phyloP scores from a whole-genome alignment of 2,113 vertebrate genomes.

The Chrysochloris asiatica region DNA sequence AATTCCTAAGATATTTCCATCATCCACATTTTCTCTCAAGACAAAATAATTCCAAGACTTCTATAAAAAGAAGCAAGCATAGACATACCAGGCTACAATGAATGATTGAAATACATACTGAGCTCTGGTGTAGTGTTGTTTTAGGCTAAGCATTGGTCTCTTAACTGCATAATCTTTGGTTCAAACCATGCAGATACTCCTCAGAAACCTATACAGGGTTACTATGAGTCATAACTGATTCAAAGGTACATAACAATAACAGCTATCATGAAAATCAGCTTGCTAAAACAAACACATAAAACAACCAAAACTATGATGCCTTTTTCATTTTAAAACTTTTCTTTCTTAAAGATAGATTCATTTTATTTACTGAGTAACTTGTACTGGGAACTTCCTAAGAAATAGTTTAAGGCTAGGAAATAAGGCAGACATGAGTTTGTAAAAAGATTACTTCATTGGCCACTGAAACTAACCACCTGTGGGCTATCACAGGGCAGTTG shows the following conservation, averaged over 20 bases:
- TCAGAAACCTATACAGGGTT: too few species aligned
- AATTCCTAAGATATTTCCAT: background rate
- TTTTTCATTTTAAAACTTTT: background rate
- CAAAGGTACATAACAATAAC: too few species aligned
- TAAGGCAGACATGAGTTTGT: background rate
- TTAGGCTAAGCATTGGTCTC: too few species aligned
- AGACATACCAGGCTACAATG: background rate
- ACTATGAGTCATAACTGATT: too few species aligned
- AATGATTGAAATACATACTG: background rate
- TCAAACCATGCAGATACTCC: too few species aligned
- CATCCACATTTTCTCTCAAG: background rate
- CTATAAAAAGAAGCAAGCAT: background rate
- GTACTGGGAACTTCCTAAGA: background rate
- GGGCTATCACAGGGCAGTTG: background rate
- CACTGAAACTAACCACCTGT: background rate
- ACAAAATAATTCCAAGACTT: background rate
- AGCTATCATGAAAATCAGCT: background rate
- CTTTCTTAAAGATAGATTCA: background rate
- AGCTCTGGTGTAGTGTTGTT: too few species aligned
- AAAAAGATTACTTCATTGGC: background rate
- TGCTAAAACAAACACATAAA: background rate
- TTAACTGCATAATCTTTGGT: too few species aligned
- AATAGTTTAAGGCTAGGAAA: background rate
- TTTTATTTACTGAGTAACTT: constrained; percentile 4
- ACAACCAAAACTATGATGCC: background rate